Conservation (phyloP, 2,888 invertebrate species). For the Sinelater perroti region DNA sequence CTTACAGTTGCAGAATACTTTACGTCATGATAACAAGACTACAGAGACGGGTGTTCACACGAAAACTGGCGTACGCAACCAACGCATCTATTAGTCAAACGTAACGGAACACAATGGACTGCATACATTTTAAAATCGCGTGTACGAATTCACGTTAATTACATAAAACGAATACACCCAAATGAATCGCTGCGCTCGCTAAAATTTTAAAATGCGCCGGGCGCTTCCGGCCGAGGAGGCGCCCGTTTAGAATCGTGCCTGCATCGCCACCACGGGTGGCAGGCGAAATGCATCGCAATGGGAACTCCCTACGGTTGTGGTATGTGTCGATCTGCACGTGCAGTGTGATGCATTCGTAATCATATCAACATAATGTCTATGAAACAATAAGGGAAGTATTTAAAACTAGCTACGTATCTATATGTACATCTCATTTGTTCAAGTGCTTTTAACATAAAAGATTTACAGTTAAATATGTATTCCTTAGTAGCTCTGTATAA, state of each 20-base stretch:
- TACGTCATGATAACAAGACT: constrained; percentile 22
- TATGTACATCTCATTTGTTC: constrained; percentile 52
- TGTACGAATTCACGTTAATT: constrained; percentile 6
- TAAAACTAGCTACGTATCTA: constrained; percentile 39
- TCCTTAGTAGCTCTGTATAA: constrained; percentile 48
- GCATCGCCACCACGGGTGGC: constrained; percentile 16
- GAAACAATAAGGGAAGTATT: constrained; percentile 29
- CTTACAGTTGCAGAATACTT: constrained; percentile 28
- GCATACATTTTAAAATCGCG: constrained; percentile 30
- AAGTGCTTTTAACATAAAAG: constrained; percentile 42
- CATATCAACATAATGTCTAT: constrained; percentile 29
- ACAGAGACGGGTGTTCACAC: constrained; percentile 23
- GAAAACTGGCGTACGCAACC: constrained; percentile 33
- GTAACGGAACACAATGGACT: constrained; percentile 45
- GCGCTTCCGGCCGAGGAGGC: too few relatives aligned
- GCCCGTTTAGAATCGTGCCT: constrained; percentile 2
- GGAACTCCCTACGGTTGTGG: constrained; percentile 19
- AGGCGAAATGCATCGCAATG: constrained; percentile 25
- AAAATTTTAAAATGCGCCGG: too few relatives aligned
- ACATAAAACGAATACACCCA: constrained; percentile 21
- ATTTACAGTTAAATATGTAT: constrained; percentile 38
- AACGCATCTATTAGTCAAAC: constrained; percentile 43
- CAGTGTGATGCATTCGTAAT: constrained; percentile 24
- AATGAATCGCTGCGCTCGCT: too few relatives aligned
- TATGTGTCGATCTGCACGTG: constrained; percentile 11